These are phyloP conservation scores for Palythoa grandis DNA, from an alignment of 92 coral and sea anemone genomes.

Conservation along the genomic window DNA sequence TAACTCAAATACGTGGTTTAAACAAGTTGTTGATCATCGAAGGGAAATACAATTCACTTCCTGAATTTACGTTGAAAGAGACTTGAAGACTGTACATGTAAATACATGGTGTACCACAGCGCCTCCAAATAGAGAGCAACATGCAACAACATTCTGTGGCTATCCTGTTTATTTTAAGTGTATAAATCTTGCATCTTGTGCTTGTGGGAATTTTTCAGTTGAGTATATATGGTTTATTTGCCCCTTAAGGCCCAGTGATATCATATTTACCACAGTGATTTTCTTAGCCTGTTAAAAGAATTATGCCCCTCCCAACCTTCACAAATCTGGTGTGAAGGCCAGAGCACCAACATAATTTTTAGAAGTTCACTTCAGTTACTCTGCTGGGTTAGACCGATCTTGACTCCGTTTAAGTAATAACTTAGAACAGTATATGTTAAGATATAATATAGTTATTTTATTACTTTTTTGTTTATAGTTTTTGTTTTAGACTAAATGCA, in stretches of 20 bases:
- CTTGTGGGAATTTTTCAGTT: not conserved
- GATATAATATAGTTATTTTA: no score
- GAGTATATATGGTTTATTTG: not conserved
- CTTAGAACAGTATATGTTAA: no score
- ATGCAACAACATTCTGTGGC: conserved; percentile 49
- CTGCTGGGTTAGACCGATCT: not conserved
- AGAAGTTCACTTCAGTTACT: not conserved
- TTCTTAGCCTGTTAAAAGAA: not conserved
- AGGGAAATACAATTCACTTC: not conserved
- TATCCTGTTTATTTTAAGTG: conserved; percentile 35
- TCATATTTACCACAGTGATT: not conserved
- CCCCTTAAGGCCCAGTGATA: not conserved
- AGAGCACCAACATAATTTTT: not conserved
- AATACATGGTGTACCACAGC: conserved; percentile 33
- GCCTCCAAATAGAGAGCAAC: not conserved
- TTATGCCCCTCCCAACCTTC: not conserved
- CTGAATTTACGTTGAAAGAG: conserved; percentile 26
- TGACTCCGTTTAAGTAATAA: not conserved
- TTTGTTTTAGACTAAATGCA: no score
- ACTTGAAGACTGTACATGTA: conserved; percentile 19
- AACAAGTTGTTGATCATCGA: not conserved
- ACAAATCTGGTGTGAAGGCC: not conserved
- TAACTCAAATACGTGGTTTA: not conserved
- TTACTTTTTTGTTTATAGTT: no score
- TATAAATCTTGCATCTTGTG: conserved; percentile 7